These are phyloP conservation scores for Mastacembelus armatus DNA, from an alignment of 2,797 vertebrate genomes.

Conservation along the genomic window DNA sequence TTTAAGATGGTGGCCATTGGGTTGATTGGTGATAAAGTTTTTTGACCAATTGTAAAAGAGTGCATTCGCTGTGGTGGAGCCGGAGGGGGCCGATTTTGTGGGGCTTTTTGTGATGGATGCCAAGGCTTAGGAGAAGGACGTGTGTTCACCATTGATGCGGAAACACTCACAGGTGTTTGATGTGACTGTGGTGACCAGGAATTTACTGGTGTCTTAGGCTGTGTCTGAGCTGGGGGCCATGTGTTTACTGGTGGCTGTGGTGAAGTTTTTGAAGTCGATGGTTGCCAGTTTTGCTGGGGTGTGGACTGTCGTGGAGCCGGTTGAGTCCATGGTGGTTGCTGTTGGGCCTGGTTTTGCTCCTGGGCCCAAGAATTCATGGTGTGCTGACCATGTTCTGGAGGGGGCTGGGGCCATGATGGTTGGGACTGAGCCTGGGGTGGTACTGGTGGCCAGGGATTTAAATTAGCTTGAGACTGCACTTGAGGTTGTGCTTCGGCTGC, in stretches of 20 bases:
- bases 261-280: conserved; percentile 60
- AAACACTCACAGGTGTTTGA: conserved; percentile 76
- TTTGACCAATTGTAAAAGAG: conserved; percentile 73
- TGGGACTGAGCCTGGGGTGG: conserved; percentile 72
- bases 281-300: conserved; percentile 74
- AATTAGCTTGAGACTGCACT: conserved; percentile 58
- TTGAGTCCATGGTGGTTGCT: conserved; percentile 70
- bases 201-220: conserved; percentile 64
- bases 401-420: conserved; percentile 74
- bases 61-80: conserved; percentile 75
- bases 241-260: conserved; percentile 60
- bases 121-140: conserved; percentile 80
- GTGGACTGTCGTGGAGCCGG: conserved; percentile 56
- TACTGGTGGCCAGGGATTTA: conserved; percentile 77
- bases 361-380: conserved; percentile 62
- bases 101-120: conserved; percentile 66
- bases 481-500: conserved; percentile 65
- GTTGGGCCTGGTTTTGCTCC: conserved; percentile 69
- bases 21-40: conserved; percentile 81
- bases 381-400: conserved; percentile 71
- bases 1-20: conserved; percentile 81
- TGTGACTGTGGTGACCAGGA: conserved; percentile 81
- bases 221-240: conserved; percentile 71
- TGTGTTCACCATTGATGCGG: conserved; percentile 69
- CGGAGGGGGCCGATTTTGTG: conserved; percentile 60